phyloP scores from a whole-genome alignment of 2,888 invertebrate genomes.

The Capitulum mitella region DNA sequence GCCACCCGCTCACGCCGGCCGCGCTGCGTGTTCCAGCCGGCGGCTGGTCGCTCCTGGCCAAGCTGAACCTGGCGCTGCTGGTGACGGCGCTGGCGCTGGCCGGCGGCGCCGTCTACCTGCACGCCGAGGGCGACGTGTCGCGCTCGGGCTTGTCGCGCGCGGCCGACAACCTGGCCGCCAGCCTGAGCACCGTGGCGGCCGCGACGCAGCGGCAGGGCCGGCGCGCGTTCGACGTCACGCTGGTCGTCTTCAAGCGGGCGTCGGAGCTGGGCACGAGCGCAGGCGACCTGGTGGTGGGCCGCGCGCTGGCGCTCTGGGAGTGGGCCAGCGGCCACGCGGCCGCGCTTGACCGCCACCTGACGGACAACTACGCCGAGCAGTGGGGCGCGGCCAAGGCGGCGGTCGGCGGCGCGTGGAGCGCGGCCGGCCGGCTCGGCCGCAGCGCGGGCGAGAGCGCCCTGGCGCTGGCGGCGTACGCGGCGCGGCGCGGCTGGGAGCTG shows the following conservation, averaged over 20 bases:
- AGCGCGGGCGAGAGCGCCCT: not conserved
- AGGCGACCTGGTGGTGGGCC: not conserved
- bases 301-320: not conserved
- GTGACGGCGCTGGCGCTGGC: not conserved
- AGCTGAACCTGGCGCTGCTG: constrained; percentile 5
- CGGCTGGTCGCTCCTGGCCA: not conserved
- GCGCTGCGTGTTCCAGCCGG: not conserved
- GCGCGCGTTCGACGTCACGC: not conserved
- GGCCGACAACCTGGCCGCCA: not conserved
- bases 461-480: not conserved
- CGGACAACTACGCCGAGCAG: not conserved
- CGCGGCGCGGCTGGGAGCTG: not conserved
- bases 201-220: not conserved
- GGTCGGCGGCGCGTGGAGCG: not conserved
- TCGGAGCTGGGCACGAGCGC: not conserved
- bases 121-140: not conserved
- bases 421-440: not conserved
- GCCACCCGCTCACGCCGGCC: no score
- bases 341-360: not conserved
- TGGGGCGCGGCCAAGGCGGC: not conserved
- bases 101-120: not conserved
- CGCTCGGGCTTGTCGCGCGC: no score
- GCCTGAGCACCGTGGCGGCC: not conserved
- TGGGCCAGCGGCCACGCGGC: not conserved
- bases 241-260: not conserved